Evolutionary conservation across 1,140 invertebrate genomes (phyloP).

Genomic region (Sycophila sp.): DNA sequence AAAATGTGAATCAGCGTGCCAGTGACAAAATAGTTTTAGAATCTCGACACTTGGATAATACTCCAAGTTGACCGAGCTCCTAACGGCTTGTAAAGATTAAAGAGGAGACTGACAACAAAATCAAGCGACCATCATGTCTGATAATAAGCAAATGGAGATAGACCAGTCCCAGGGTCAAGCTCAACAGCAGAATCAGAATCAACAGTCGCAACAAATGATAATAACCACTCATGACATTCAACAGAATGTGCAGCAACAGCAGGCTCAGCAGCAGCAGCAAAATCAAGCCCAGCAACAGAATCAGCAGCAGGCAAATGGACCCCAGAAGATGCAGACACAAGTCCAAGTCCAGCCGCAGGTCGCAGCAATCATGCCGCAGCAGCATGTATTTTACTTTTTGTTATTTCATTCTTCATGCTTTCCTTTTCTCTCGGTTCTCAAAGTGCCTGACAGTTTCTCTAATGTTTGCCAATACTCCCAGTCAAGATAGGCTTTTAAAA

Average conservation of each 20-base stretch:
- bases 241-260: slow-evolving; percentile 67
- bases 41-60: background rate
- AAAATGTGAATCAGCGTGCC: background rate
- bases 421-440: slow-evolving; percentile 12
- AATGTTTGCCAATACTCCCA: background rate
- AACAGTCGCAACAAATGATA: slow-evolving; percentile 62
- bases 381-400: slow-evolving; percentile 57
- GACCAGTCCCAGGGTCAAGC: slow-evolving; percentile 57
- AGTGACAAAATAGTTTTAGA: background rate
- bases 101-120: background rate
- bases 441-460: slow-evolving; percentile 10
- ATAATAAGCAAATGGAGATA: slow-evolving; percentile 61
- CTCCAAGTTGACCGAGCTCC: no score
- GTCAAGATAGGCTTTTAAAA: background rate
- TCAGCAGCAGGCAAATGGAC: slow-evolving; percentile 56
- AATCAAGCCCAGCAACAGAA: slow-evolving; percentile 53
- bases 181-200: slow-evolving; percentile 64
- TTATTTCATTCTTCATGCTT: slow-evolving; percentile 20
- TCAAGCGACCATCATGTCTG: slow-evolving; percentile 47
- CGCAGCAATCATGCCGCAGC: slow-evolving; percentile 70
- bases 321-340: slow-evolving; percentile 61
- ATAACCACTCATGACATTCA: slow-evolving; percentile 60
- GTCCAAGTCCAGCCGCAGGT: slow-evolving; percentile 67
- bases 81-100: no score
- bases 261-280: slow-evolving; percentile 61